A percentile compares a stretch with the other conserved stretches of the same genome.
These are phyloP conservation scores for Sesia apiformis DNA, from an alignment of 2,888 invertebrate species.

Conservation along the genomic window DNA sequence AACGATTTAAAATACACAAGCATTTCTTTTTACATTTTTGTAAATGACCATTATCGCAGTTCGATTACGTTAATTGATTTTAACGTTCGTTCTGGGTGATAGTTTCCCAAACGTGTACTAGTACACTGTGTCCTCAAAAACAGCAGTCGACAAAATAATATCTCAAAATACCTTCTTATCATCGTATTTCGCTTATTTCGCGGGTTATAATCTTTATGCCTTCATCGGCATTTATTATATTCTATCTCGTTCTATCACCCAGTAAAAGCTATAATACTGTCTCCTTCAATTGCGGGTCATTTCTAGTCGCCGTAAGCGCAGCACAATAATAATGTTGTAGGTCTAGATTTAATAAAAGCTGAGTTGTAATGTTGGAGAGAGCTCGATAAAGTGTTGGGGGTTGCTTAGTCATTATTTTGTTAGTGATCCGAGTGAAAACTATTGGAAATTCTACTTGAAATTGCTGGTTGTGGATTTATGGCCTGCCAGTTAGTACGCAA, in stretches of 20 bases:
- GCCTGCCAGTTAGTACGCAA: neutral
- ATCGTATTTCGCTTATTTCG: neutral
- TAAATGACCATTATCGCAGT: too few species aligned
- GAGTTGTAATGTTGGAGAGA: slow-evolving; percentile 34
- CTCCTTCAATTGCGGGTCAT: slow-evolving; percentile 3
- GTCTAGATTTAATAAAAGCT: slow-evolving; percentile 57
- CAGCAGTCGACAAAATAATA: neutral
- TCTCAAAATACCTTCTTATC: neutral
- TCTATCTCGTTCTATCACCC: slow-evolving; percentile 11
- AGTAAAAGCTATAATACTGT: slow-evolving; percentile 6
- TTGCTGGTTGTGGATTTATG: slow-evolving; percentile 44
- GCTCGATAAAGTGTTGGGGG: slow-evolving; percentile 52
- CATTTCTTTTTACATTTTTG: too few species aligned
- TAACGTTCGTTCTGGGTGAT: too few species aligned
- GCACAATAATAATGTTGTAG: slow-evolving; percentile 50
- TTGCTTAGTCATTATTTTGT: slow-evolving; percentile 55
- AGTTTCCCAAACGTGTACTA: too few species aligned
- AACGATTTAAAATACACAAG: too few species aligned
- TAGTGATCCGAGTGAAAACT: slow-evolving; percentile 59
- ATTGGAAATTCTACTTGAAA: slow-evolving; percentile 49
- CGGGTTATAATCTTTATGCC: neutral
- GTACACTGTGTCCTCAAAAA: neutral
- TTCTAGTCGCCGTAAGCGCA: slow-evolving; percentile 37
- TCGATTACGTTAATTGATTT: too few species aligned
- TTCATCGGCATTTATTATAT: neutral